Evolutionary conservation across 1,140 invertebrate species (phyloP).

Genomic region (Megalonaias nervosa): DNA sequence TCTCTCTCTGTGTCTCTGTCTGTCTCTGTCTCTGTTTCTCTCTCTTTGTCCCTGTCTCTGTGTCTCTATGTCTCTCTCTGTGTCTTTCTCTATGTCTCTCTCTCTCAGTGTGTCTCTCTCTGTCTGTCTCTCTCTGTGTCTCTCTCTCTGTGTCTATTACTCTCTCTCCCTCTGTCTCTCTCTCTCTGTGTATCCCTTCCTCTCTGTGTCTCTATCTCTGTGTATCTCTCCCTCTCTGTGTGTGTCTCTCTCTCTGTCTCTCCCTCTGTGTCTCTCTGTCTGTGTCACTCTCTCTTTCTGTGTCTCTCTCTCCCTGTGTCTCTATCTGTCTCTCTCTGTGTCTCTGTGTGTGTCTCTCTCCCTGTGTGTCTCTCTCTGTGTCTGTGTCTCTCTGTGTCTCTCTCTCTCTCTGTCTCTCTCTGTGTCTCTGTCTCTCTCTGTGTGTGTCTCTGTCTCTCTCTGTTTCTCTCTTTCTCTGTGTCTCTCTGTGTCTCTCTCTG

Average conservation of each 20-base stretch:
- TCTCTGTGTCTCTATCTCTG: too few species aligned
- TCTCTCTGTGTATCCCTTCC: too few species aligned
- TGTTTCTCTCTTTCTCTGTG: too few species aligned
- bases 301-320: not conserved
- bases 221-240: too few species aligned
- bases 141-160: too few species aligned
- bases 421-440: conserved; percentile 14
- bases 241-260: not conserved
- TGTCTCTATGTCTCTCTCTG: conserved; percentile 40
- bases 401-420: conserved; percentile 6
- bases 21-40: too few species aligned
- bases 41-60: conserved; percentile 28
- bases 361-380: not conserved
- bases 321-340: too few species aligned
- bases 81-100: conserved; percentile 22
- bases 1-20: conserved; percentile 14
- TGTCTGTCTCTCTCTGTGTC: not conserved
- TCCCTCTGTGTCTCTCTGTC: not conserved
- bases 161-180: too few species aligned
- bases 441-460: conserved; percentile 11
- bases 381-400: conserved; percentile 7
- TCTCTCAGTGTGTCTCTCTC: not conserved
- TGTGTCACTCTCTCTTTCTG: not conserved
- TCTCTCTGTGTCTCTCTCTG: not conserved
- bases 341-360: not conserved